A percentile compares a stretch with the other conserved stretches of the same genome.
These are phyloP conservation scores for Calliphora vicina DNA, from an alignment of 1,140 invertebrate species.

Conservation along the genomic window DNA sequence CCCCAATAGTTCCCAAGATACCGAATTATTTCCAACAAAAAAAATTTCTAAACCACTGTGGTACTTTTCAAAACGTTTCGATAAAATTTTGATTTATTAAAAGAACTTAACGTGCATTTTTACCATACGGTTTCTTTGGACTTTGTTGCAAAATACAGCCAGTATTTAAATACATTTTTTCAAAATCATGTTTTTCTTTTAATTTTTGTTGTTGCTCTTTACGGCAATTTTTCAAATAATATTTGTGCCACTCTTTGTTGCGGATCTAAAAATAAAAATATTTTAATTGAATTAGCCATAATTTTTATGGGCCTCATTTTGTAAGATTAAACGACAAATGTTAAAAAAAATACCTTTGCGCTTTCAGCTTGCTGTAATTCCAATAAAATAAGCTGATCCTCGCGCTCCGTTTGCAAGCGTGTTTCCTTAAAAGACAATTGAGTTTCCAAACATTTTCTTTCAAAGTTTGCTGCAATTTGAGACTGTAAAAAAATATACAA, in stretches of 20 bases:
- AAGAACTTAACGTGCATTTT: conserved; percentile 15
- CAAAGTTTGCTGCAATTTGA: background rate
- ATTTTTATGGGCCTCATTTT: background rate
- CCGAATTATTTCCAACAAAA: no score
- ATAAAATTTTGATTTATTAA: no score
- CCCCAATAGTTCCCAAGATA: no score
- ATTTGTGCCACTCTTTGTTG: conserved; percentile 28
- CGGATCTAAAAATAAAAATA: background rate
- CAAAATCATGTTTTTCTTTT: background rate
- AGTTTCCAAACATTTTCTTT: background rate
- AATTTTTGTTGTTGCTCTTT: conserved; percentile 27
- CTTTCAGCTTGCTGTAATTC: background rate
- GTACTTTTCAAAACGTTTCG: no score
- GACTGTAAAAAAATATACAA: background rate
- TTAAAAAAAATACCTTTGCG: conserved; percentile 6
- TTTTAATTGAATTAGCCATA: background rate
- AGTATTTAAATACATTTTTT: conserved; percentile 1
- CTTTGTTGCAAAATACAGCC: conserved; percentile 35
- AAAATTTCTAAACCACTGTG: no score
- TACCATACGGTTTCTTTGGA: conserved; percentile 31
- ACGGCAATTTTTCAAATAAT: conserved; percentile 22
- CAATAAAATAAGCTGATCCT: background rate
- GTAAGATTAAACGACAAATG: no score
- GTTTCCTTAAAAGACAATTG: background rate
- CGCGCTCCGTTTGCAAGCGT: background rate